Conservation (phyloP, 1,140 invertebrate species). For the Battus philenor region DNA sequence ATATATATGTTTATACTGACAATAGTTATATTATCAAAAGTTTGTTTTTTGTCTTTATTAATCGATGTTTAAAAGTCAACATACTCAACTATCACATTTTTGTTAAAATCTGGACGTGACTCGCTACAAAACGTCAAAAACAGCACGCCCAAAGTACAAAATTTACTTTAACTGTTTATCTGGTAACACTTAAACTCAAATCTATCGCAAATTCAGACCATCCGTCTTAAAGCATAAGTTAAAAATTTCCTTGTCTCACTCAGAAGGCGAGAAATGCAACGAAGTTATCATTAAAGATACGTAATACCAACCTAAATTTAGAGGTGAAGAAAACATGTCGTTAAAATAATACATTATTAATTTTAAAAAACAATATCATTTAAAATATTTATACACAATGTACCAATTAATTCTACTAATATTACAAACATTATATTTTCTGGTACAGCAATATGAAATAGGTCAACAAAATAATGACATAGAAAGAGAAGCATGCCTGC, state of each 20-base stretch:
- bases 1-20: conserved; percentile 3
- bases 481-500: conserved; percentile 43
- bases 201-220: too few relatives aligned
- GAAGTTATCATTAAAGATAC: not conserved
- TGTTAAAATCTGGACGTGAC: conserved; percentile 18
- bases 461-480: conserved; percentile 34
- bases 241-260: conserved; percentile 3
- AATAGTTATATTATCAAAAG: not conserved
- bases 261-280: not conserved
- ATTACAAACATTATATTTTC: not conserved
- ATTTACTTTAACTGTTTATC: not conserved
- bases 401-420: too few relatives aligned
- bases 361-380: too few relatives aligned
- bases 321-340: not conserved
- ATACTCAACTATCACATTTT: too few relatives aligned
- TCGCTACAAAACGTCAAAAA: conserved; percentile 15
- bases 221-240: not conserved
- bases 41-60: not conserved
- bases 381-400: too few relatives aligned
- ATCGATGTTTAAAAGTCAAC: too few relatives aligned
- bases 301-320: conserved; percentile 6
- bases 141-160: conserved; percentile 20
- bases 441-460: conserved; percentile 24
- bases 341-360: too few relatives aligned
- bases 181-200: conserved; percentile 9